Conservation (phyloP, 2,888 invertebrate species). For the Dryocosmus kuriphilus region DNA sequence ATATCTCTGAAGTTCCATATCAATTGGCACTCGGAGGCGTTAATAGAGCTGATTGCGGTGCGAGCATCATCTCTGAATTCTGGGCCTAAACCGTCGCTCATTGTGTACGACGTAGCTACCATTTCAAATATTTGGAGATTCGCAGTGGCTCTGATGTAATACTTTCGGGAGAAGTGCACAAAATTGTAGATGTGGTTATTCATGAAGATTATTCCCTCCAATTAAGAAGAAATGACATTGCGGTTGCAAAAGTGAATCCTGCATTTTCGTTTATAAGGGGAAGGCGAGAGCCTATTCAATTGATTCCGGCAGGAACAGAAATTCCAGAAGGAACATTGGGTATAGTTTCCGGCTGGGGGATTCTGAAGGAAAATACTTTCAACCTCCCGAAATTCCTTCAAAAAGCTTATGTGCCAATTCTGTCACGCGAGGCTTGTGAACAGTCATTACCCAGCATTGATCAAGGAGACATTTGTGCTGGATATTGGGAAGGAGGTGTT, state of each 20-base stretch:
- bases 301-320: conserved; percentile 78
- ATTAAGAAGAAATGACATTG: no score
- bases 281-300: conserved; percentile 71
- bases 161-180: background rate
- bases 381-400: conserved; percentile 69
- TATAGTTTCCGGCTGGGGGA: conserved; percentile 62
- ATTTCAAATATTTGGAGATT: background rate
- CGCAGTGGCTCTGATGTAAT: conserved; percentile 19
- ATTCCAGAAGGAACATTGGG: conserved; percentile 42
- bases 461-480: conserved; percentile 79
- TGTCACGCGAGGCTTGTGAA: conserved; percentile 78
- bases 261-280: no score
- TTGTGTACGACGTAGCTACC: conserved; percentile 76
- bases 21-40: conserved; percentile 77
- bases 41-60: conserved; percentile 80
- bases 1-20: conserved; percentile 78
- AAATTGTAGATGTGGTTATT: conserved; percentile 58
- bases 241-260: no score
- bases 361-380: conserved; percentile 49
- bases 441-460: conserved; percentile 76
- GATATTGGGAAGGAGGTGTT: conserved; percentile 78
- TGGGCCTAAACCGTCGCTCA: conserved; percentile 81
- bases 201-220: conserved; percentile 77
- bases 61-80: conserved; percentile 78
- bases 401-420: conserved; percentile 79